These are phyloP conservation scores for Netelia virgata DNA, from an alignment of 2,888 invertebrate species.

Conservation along the genomic window DNA sequence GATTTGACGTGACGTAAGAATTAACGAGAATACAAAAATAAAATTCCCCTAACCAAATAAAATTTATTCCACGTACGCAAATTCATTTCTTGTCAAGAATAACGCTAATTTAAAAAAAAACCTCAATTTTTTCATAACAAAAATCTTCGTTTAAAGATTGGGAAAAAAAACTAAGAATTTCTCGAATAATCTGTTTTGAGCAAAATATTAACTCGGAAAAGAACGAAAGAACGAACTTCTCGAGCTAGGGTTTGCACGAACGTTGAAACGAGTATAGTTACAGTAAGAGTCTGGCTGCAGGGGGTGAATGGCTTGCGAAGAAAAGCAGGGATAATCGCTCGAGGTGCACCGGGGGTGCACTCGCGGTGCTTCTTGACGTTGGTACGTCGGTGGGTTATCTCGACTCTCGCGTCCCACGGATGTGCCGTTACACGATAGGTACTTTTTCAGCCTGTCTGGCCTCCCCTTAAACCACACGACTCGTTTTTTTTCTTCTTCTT, in stretches of 20 bases:
- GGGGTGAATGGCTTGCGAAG: constrained; percentile 26
- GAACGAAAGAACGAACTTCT: neutral
- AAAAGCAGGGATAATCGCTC: constrained; percentile 51
- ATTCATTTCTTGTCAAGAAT: too few species aligned
- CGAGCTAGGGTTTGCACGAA: neutral
- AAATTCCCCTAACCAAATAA: too few species aligned
- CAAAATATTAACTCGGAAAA: neutral
- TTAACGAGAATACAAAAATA: too few species aligned
- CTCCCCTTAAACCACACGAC: neutral
- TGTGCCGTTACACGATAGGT: neutral
- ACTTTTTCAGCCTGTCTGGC: constrained; percentile 24
- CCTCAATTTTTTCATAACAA: neutral
- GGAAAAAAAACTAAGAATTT: neutral
- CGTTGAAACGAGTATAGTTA: neutral
- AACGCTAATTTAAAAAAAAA: neutral
- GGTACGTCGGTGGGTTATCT: constrained; percentile 29
- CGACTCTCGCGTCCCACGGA: neutral
- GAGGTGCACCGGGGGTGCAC: constrained; percentile 31
- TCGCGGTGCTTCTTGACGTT: constrained; percentile 52
- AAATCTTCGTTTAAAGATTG: neutral
- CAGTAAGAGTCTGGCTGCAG: neutral
- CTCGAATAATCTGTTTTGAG: neutral
- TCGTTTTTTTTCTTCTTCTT: neutral
- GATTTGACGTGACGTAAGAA: neutral
- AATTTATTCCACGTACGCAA: neutral